A percentile compares a stretch with the other conserved stretches of the same genome.
phyloP scores from a whole-genome alignment of 1,140 invertebrate genomes.

The Carposina sasakii region DNA sequence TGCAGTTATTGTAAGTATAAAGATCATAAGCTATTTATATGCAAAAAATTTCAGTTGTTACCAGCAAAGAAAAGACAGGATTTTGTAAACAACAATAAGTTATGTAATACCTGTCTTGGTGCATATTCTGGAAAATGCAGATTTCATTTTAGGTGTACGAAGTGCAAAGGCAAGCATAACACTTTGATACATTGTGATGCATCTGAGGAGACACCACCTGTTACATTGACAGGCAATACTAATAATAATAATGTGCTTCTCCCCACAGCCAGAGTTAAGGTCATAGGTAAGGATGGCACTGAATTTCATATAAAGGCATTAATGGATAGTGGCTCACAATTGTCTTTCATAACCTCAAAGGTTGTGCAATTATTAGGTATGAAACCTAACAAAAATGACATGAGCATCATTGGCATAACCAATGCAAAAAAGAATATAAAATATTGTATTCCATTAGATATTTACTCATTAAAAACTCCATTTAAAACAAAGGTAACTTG shows the following conservation, averaged over 20 bases:
- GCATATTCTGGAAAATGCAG: not conserved
- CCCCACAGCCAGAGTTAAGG: not conserved
- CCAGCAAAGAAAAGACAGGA: not conserved
- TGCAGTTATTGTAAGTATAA: not conserved
- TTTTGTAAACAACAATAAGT: not conserved
- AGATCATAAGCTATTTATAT: not conserved
- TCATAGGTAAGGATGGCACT: not conserved
- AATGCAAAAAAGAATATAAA: not conserved
- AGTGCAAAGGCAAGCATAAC: not conserved
- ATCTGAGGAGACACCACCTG: not conserved
- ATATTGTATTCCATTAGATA: not conserved
- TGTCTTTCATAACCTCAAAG: not conserved
- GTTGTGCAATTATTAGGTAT: not conserved
- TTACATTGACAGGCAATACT: not conserved
- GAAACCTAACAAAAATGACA: not conserved
- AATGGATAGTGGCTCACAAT: not conserved
- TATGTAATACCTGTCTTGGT: not conserved
- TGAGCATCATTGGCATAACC: not conserved
- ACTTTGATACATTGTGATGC: not conserved
- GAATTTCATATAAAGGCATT: not conserved
- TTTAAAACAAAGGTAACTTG: not conserved
- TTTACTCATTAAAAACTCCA: not conserved
- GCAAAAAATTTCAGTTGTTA: not conserved
- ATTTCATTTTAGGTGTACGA: not conserved
- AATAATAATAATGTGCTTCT: not conserved